Percentiles rank a stretch among this genome's conserved stretches.
Conservation (phyloP, 2,113 vertebrate species). For the Paedocypris sp. region DNA sequence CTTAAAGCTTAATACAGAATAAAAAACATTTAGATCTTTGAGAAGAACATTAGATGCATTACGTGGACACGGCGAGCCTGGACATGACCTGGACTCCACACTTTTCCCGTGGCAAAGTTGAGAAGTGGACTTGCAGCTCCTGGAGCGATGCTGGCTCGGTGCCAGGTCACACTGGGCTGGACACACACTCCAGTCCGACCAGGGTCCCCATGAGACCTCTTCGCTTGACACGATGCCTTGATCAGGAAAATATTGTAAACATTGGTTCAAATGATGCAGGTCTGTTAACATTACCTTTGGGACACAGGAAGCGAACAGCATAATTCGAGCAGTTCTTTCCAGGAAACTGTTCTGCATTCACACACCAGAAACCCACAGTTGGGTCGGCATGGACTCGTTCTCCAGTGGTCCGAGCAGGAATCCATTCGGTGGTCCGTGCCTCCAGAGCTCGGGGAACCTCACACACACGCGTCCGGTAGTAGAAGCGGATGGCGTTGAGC, state of each 20-base stretch:
- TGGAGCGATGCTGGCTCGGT: slow-evolving; percentile 72
- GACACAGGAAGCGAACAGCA: slow-evolving; percentile 69
- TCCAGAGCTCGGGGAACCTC: slow-evolving; percentile 61
- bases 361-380: slow-evolving; percentile 77
- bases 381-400: slow-evolving; percentile 69
- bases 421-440: slow-evolving; percentile 77
- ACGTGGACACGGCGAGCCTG: slow-evolving; percentile 68
- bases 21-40: not conserved
- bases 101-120: slow-evolving; percentile 67
- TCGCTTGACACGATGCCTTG: slow-evolving; percentile 42
- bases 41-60: slow-evolving; percentile 1
- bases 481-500: slow-evolving; percentile 76
- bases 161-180: slow-evolving; percentile 72
- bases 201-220: slow-evolving; percentile 63
- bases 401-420: slow-evolving; percentile 62
- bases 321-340: slow-evolving; percentile 74
- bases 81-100: slow-evolving; percentile 72
- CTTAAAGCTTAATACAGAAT: too few relatives aligned
- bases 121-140: slow-evolving; percentile 65
- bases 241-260: not conserved
- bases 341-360: slow-evolving; percentile 70
- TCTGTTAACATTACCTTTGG: slow-evolving; percentile 69
- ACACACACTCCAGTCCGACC: slow-evolving; percentile 85
- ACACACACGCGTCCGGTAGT: slow-evolving; percentile 71
- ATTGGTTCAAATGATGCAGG: too few relatives aligned